phyloP scores from a whole-genome alignment of 2,113 vertebrate genomes.

The Phoenicopterus ruber region DNA sequence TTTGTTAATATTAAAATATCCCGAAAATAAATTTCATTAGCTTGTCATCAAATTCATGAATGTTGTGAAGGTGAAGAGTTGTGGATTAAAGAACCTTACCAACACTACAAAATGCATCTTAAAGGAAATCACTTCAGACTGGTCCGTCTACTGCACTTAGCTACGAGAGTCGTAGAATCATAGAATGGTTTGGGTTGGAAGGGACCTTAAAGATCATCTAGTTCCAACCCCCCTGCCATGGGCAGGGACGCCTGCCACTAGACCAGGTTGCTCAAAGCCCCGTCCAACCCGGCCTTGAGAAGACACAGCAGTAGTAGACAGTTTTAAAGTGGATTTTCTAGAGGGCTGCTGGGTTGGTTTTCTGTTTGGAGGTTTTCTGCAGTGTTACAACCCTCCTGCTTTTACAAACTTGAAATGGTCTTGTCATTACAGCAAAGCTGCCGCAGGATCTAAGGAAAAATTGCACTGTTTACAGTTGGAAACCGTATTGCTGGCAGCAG shows the following conservation, averaged over 20 bases:
- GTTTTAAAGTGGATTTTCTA: neutral
- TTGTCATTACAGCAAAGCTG: neutral
- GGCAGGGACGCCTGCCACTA: no score
- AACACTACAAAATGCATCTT: neutral
- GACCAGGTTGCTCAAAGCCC: no score
- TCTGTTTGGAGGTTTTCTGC: neutral
- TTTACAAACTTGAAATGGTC: neutral
- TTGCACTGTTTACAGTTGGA: neutral
- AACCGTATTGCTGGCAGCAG: neutral
- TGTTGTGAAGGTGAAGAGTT: neutral
- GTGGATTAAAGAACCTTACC: neutral
- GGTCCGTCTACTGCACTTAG: neutral
- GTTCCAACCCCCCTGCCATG: no score
- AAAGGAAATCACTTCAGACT: neutral
- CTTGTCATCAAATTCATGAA: neutral
- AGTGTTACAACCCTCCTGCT: neutral
- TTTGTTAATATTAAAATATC: neutral
- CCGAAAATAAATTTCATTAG: neutral
- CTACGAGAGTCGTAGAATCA: neutral
- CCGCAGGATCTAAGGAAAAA: neutral
- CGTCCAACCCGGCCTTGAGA: neutral
- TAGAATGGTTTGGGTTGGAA: no score
- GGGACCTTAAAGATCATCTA: no score
- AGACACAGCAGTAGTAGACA: neutral
- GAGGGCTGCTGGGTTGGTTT: neutral